Percentiles rank a stretch among this genome's conserved stretches.
Conservation (phyloP, 92 coral and sea anemone genomes). For the Actinernus sp. region DNA sequence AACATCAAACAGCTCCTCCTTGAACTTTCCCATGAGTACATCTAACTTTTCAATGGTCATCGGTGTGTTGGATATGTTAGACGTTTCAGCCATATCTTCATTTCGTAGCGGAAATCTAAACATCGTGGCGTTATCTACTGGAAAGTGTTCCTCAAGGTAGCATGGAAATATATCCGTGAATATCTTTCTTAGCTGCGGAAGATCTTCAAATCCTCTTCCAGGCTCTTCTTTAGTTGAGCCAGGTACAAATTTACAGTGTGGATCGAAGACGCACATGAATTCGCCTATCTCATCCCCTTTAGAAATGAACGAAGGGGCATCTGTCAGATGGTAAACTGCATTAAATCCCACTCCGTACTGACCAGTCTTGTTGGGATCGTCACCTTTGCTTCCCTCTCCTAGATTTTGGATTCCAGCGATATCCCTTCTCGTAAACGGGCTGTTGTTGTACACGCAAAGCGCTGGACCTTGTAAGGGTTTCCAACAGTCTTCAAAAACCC, state of each 20-base stretch:
- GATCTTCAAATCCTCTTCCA: conserved; percentile 53
- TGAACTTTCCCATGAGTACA: conserved; percentile 48
- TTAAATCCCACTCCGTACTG: conserved; percentile 97
- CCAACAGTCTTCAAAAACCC: no score
- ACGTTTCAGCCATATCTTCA: conserved; percentile 37
- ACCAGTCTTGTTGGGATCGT: conserved; percentile 93
- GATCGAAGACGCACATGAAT: conserved; percentile 83
- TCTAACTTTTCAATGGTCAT: conserved; percentile 33
- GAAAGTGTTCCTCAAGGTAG: conserved; percentile 63
- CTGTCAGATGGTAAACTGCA: conserved; percentile 93
- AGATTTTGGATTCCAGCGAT: conserved; percentile 94
- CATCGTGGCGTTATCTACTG: conserved; percentile 63
- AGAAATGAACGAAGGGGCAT: conserved; percentile 79
- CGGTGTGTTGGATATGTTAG: conserved; percentile 36
- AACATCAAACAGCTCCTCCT: conserved; percentile 63
- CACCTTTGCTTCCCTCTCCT: conserved; percentile 88
- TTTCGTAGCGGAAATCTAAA: conserved; percentile 82
- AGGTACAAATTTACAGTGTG: conserved; percentile 71
- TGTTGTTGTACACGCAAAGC: no score
- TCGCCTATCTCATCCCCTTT: conserved; percentile 77
- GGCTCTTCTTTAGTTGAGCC: conserved; percentile 66
- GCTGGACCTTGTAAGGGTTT: no score
- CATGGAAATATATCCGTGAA: conserved; percentile 74
- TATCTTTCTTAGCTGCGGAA: conserved; percentile 17
- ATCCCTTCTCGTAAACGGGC: no score